Evolutionary conservation across 2,888 invertebrate genomes (phyloP).

Genomic region (Creontiades dilutus): DNA sequence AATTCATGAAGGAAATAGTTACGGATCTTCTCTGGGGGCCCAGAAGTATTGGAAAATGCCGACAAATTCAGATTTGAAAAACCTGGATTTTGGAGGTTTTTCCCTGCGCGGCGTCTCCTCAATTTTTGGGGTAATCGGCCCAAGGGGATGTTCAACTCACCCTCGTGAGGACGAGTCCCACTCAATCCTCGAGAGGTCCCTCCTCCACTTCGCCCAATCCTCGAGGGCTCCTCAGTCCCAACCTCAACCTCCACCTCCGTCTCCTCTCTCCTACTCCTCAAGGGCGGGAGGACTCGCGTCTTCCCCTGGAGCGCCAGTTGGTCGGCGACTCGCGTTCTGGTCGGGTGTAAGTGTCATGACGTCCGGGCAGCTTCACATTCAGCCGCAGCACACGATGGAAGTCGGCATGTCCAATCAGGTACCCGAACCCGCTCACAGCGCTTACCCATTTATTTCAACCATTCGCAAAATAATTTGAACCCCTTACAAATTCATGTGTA

Average conservation of each 20-base stretch:
- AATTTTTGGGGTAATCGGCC: too few species aligned
- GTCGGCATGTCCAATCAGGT: conserved; percentile 74
- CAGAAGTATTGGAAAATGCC: too few species aligned
- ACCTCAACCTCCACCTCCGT: background rate
- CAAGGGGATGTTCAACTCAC: background rate
- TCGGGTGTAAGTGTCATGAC: conserved; percentile 69
- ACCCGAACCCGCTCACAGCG: background rate
- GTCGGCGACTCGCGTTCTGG: conserved; percentile 55
- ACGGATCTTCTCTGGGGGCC: too few species aligned
- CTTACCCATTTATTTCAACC: too few species aligned
- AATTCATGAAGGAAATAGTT: too few species aligned
- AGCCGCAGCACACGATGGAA: conserved; percentile 73
- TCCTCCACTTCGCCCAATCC: background rate
- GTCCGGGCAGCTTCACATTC: conserved; percentile 74
- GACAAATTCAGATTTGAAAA: too few species aligned
- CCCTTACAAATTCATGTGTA: too few species aligned
- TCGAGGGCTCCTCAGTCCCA: background rate
- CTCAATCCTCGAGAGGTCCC: background rate
- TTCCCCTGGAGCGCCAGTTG: conserved; percentile 30
- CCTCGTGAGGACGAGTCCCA: background rate
- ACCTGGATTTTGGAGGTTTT: too few species aligned
- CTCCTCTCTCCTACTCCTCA: background rate
- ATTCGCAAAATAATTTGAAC: too few species aligned
- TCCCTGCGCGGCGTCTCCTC: too few species aligned
- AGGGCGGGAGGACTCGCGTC: background rate